Evolutionary conservation across 1,140 invertebrate species (phyloP).

Genomic region (Lasioglossum albipes): DNA sequence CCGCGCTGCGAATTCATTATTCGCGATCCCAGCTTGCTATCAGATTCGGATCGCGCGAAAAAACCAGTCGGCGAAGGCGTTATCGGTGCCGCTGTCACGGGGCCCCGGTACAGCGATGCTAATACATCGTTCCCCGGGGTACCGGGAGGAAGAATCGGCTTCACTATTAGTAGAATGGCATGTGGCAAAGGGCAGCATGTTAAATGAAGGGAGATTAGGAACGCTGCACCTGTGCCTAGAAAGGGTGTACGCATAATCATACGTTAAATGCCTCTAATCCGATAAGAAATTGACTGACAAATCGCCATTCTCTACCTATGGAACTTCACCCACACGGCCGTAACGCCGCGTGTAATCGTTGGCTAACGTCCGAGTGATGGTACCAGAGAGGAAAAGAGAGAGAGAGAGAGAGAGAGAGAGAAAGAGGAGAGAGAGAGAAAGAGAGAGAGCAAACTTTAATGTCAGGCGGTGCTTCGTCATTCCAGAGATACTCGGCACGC

Average conservation of each 20-base stretch:
- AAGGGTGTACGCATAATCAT: conserved; percentile 54
- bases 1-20: not conserved
- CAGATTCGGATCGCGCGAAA: conserved; percentile 31
- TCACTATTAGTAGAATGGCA: conserved; percentile 48
- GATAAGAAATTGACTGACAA: conserved; percentile 72
- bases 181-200: conserved; percentile 49
- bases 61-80: conserved; percentile 6
- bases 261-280: conserved; percentile 64
- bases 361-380: conserved; percentile 6
- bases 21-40: not conserved
- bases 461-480: conserved; percentile 56
- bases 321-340: conserved; percentile 29
- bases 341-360: conserved; percentile 6
- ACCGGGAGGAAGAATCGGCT: conserved; percentile 26
- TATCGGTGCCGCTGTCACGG: conserved; percentile 44
- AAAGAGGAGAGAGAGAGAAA: conserved; percentile 50
- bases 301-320: conserved; percentile 56
- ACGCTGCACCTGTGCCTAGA: conserved; percentile 47
- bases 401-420: not conserved
- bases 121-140: conserved; percentile 31
- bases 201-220: conserved; percentile 53
- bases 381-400: not conserved
- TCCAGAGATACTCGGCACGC: conserved; percentile 31
- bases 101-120: conserved; percentile 33
- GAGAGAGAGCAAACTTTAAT: conserved; percentile 61